phyloP scores from a whole-genome alignment of 37 sponge, comb jelly and placozoan genomes.

The Chondrilla cf. caribensis region DNA sequence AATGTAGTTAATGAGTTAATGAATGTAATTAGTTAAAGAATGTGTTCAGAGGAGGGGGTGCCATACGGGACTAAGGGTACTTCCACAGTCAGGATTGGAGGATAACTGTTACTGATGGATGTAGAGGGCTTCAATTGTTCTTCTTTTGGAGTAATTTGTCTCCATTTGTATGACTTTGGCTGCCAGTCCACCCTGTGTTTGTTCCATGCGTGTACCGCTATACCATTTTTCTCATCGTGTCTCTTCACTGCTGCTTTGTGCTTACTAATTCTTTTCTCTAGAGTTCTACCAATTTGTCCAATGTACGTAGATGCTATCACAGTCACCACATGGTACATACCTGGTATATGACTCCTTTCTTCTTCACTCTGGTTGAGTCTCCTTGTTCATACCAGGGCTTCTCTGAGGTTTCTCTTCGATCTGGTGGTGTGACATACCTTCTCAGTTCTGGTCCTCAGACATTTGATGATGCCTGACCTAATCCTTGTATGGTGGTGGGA shows the following conservation, averaged over 20 bases:
- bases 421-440: too few species aligned
- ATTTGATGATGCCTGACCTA: too few species aligned
- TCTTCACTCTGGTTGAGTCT: background rate
- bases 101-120: background rate
- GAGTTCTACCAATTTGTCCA: too few species aligned
- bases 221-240: too few species aligned
- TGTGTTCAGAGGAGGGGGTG: slow-evolving; percentile 23
- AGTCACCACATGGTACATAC: background rate
- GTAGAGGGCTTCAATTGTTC: slow-evolving; percentile 17
- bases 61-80: slow-evolving; percentile 17
- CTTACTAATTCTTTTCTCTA: too few species aligned
- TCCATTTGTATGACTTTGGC: slow-evolving; percentile 7
- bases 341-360: background rate
- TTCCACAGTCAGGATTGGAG: slow-evolving; percentile 9
- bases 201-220: slow-evolving; percentile 8
- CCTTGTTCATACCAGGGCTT: too few species aligned
- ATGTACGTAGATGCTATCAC: background rate
- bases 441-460: too few species aligned
- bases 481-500: too few species aligned
- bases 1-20: too few species aligned
- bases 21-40: too few species aligned
- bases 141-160: slow-evolving; percentile 4
- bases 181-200: slow-evolving; percentile 14
- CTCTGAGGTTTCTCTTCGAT: too few species aligned
- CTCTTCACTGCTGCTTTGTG: too few species aligned